Base-by-base conservation (phyloP, 1,140 invertebrate genomes). In the Daktulosphaira vitifoliae region DNA sequence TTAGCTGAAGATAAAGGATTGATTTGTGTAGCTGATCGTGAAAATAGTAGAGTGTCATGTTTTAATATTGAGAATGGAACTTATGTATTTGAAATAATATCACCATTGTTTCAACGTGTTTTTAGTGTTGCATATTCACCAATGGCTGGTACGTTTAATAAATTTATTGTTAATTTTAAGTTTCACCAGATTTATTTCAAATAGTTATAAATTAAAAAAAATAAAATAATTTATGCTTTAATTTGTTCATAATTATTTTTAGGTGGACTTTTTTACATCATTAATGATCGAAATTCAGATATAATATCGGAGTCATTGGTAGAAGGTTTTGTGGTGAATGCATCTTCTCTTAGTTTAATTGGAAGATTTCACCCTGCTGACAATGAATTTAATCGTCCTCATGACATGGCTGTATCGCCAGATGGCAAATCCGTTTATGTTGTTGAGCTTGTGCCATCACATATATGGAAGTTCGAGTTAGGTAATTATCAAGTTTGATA, bases 11-110 rank as follows among this genome's bases (percentile, higher is more conserved):
- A 88, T 25, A 76, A 81, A 53, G 81, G 84, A 37, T 75, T 85
- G 20, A 70, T 97, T 20, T 94, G 89, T 75, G 88, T 90, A 8
- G 93, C 94, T 1, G 92, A 98, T 76, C 78, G 94, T 69, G 92
- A 97, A 76, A 87, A 93, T 72, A 87, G 88, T n/a, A 80, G 92
- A 69, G 81, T 93, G 38, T 81, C 86, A 64, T 92, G 88, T 74
- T 96, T 88, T 76, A 75, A 78, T 65, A 75, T 79, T 1, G 76
- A 72, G 37, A 83, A 83, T 69, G 87, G 87, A 42, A 78, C 80
- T 13, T 86, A 84, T 70, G 16, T 66, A 26, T 66, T 68, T 53
- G 53, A 69, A 64, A 66, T 74, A 49, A 59, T 69, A 52, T 67
- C 69, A n/a, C 67, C 65, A 11, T 68, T 68, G 2, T 46, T 48